phyloP scores from a whole-genome alignment of 2,888 invertebrate species.

The Ormyrus rosae region DNA sequence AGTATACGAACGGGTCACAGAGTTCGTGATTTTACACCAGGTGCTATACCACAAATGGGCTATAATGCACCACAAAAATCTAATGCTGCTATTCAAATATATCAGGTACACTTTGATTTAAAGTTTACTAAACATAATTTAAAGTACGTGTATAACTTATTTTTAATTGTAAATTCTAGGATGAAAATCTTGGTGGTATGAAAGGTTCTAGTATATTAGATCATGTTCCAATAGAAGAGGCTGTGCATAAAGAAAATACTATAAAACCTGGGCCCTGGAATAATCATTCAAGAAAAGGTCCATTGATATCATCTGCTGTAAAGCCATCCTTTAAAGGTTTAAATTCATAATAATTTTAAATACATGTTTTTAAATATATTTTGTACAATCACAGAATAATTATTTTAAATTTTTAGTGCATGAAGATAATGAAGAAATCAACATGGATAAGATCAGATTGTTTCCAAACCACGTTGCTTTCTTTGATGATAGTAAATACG shows the following conservation, averaged over 20 bases:
- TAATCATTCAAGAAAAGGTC: conserved; percentile 74
- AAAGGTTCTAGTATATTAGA: conserved; percentile 78
- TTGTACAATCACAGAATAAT: not conserved
- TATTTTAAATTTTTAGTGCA: conserved; percentile 77
- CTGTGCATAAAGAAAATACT: conserved; percentile 83
- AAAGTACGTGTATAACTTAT: conserved; percentile 13
- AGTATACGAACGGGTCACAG: conserved; percentile 80
- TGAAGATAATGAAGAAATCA: conserved; percentile 77
- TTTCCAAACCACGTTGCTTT: conserved; percentile 70
- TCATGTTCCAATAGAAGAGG: conserved; percentile 77
- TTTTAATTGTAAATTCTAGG: conserved; percentile 57
- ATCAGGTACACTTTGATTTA: conserved; percentile 76
- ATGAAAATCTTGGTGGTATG: conserved; percentile 64
- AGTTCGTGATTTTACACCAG: conserved; percentile 78
- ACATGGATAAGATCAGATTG: conserved; percentile 67
- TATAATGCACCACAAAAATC: conserved; percentile 74
- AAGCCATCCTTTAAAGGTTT: conserved; percentile 76
- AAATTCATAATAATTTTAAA: conserved; percentile 34
- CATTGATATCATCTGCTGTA: conserved; percentile 66
- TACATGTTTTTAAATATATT: conserved; percentile 3
- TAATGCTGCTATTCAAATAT: conserved; percentile 79
- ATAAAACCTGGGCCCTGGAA: conserved; percentile 85
- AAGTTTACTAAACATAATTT: not conserved
- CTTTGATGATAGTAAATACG: conserved; percentile 69
- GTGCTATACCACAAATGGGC: conserved; percentile 77